A percentile compares a stretch with the other conserved stretches of the same genome.
phyloP scores from a whole-genome alignment of 2,888 invertebrate genomes.

The Drosophila heteroneura region DNA sequence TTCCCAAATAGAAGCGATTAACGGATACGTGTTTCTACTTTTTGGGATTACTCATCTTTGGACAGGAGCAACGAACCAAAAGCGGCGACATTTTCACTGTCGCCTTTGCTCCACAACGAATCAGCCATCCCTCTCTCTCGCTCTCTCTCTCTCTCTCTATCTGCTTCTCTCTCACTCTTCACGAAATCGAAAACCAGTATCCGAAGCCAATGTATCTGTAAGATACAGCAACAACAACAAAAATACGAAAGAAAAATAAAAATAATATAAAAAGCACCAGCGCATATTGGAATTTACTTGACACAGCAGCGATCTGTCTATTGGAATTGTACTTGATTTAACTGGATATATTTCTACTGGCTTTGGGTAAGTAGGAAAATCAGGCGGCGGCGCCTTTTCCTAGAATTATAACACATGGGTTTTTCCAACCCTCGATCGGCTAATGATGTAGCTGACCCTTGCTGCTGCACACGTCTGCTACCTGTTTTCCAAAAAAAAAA shows the following conservation, averaged over 20 bases:
- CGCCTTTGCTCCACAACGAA: conserved; percentile 41
- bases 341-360: conserved; percentile 3
- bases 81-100: conserved; percentile 57
- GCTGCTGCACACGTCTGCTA: conserved; percentile 49
- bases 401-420: conserved; percentile 26
- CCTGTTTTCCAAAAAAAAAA: conserved; percentile 48
- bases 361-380: conserved; percentile 49
- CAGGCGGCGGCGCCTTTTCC: conserved; percentile 47
- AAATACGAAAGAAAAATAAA: neutral
- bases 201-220: conserved; percentile 75
- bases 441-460: conserved; percentile 61
- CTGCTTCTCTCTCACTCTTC: conserved; percentile 41
- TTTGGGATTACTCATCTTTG: conserved; percentile 70
- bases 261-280: conserved; percentile 29
- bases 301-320: conserved; percentile 48
- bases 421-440: conserved; percentile 63
- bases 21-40: conserved; percentile 29
- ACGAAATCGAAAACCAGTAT: conserved; percentile 77
- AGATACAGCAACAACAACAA: conserved; percentile 59
- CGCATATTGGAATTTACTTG: conserved; percentile 79
- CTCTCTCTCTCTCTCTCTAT: conserved; percentile 41
- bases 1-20: conserved; percentile 10
- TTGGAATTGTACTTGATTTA: conserved; percentile 58
- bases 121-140: conserved; percentile 22
- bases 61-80: conserved; percentile 61